Evolutionary conservation across 2,888 invertebrate species (phyloP).

Genomic region (Drosophila emarginata): DNA sequence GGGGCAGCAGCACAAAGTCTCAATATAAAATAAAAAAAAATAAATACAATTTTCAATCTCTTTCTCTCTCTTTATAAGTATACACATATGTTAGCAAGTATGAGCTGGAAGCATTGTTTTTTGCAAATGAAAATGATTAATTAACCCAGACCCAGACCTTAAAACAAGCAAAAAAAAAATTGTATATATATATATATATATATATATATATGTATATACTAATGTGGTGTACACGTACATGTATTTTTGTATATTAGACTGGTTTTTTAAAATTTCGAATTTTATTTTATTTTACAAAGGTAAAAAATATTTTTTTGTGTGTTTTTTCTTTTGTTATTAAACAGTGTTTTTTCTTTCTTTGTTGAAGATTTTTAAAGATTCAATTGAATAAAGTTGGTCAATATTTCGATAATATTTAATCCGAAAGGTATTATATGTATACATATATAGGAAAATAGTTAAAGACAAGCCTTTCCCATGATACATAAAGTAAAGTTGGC

Average conservation of each 20-base stretch:
- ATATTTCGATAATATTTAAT: too few species aligned
- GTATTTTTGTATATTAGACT: not conserved
- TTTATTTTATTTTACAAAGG: too few species aligned
- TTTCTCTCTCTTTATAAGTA: conserved; percentile 9
- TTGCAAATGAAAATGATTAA: conserved; percentile 64
- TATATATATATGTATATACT: not conserved
- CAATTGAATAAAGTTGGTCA: too few species aligned
- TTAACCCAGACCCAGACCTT: conserved; percentile 68
- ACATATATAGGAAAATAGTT: too few species aligned
- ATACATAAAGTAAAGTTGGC: too few species aligned
- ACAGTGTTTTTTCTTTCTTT: too few species aligned
- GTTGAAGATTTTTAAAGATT: too few species aligned
- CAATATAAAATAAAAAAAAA: conserved; percentile 41
- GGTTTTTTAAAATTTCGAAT: not conserved
- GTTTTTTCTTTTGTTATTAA: too few species aligned
- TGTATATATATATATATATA: not conserved
- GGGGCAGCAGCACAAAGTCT: conserved; percentile 6
- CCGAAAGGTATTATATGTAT: too few species aligned
- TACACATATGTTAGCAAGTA: too few species aligned
- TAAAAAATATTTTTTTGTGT: too few species aligned
- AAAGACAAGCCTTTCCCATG: not conserved
- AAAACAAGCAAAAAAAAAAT: conserved; percentile 53
- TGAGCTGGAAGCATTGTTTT: not conserved
- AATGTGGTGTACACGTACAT: not conserved
- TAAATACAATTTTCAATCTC: conserved; percentile 7